Evolutionary conservation across 2,888 invertebrate genomes (phyloP).

Genomic region (Apotomis betuletana): DNA sequence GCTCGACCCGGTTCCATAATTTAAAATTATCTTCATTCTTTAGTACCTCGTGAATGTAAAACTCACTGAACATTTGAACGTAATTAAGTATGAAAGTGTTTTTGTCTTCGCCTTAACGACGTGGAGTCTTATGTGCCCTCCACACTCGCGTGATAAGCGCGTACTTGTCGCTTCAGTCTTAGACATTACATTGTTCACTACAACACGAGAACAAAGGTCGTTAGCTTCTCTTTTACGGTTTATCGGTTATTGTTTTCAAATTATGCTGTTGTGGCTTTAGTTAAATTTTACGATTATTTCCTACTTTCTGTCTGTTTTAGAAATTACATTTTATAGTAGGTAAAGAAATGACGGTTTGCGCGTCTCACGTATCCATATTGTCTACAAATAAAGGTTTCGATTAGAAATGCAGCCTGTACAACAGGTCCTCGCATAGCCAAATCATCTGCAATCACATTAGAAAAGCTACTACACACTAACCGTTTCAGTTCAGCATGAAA

Average conservation of each 20-base stretch:
- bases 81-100: conserved; percentile 10
- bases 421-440: no score
- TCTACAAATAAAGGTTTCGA: not conserved
- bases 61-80: conserved; percentile 10
- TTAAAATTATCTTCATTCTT: conserved; percentile 1
- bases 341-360: not conserved
- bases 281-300: not conserved
- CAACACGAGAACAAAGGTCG: conserved; percentile 16
- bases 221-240: conserved; percentile 17
- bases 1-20: conserved; percentile 1
- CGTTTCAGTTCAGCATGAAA: no score
- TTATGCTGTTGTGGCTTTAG: not conserved
- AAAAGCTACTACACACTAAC: no score
- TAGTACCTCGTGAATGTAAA: not conserved
- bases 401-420: no score
- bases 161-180: not conserved
- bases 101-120: not conserved
- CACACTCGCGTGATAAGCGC: not conserved
- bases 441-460: no score
- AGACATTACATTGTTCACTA: conserved; percentile 1
- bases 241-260: conserved; percentile 25
- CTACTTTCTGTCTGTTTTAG: not conserved
- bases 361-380: not conserved
- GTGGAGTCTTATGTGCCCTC: not conserved
- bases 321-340: not conserved